Evolutionary conservation across 2,797 vertebrate genomes (phyloP), one percentile per base, ranked within the genome.

Genomic region (Enteromius trimaculatus): DNA sequence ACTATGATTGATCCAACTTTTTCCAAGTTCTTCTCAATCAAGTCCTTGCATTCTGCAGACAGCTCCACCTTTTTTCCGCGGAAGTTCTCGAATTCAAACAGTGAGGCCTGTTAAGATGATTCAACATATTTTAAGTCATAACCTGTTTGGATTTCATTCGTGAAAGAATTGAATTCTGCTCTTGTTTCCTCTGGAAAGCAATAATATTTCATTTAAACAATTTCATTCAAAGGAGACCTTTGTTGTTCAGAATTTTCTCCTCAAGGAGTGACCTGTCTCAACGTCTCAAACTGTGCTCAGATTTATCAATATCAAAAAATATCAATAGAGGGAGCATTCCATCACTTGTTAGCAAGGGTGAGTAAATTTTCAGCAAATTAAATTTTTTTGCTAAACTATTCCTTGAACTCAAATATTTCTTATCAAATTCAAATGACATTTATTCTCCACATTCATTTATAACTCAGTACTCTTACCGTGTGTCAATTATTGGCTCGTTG

Each of bases 71-170:
- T 95, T 85, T 93, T 93, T 19, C 97, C 97, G 90, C 96, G 96
- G 93, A 97, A 97, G 81, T 97, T 97, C 91, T 97, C 97, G 77
- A 95, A 93, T 89, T 98, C 97, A 0, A 94, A 97, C 90, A 97
- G 84, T 0, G 92, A 93, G 91, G 97, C 93, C 97, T 97, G 34
- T 79, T 29, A 13, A 68, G 14, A 79, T 23, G 37, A 65, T 74
- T 74, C 16, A 58, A 16, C 11, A 66, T 4, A 47, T 34, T 34
- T 37, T 6, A 16, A 51, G n/a, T 83, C 51, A 44, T 4, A 37
- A 37, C 17, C 13, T 70, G 72, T 34, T 49, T 31, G 26, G 44
- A 14, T 31, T 58, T 76, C 75, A 62, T n/a, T n/a, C n/a, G n/a
- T n/a, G n/a, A n/a, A n/a, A n/a, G n/a, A n/a, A n/a, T n/a, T n/a